A percentile compares a stretch with the other conserved stretches of the same genome.
These are phyloP conservation scores for Hyposoter dolosus DNA, from an alignment of 2,888 invertebrate genomes.

Conservation along the genomic window DNA sequence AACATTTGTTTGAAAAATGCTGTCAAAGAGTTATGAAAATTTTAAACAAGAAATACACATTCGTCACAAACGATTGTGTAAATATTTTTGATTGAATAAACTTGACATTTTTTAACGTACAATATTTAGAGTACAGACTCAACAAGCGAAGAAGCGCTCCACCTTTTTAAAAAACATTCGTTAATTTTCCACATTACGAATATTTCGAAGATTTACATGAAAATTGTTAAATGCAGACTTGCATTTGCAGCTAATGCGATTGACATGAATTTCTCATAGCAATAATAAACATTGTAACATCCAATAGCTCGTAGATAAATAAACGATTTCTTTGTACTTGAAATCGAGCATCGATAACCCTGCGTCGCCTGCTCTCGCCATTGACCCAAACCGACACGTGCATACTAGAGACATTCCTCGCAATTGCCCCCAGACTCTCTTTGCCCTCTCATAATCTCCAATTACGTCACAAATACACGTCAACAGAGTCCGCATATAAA, in stretches of 20 bases:
- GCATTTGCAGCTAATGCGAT: not conserved
- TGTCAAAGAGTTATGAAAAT: not conserved
- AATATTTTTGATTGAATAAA: not conserved
- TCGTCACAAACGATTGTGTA: not conserved
- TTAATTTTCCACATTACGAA: too few relatives aligned
- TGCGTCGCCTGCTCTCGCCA: slow-evolving; percentile 48
- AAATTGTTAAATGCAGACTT: not conserved
- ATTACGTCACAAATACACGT: slow-evolving; percentile 42
- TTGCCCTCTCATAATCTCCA: slow-evolving; percentile 36
- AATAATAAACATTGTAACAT: slow-evolving; percentile 25
- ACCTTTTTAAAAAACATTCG: too few relatives aligned
- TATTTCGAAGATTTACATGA: not conserved
- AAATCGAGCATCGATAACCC: slow-evolving; percentile 56
- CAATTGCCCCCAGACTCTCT: slow-evolving; percentile 45
- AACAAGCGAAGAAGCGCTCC: too few relatives aligned
- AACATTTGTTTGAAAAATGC: not conserved
- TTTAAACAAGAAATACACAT: not conserved
- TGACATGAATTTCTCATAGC: slow-evolving; percentile 36
- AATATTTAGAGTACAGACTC: too few relatives aligned
- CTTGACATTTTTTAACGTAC: too few relatives aligned
- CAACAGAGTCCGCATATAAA: not conserved
- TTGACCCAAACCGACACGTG: slow-evolving; percentile 64
- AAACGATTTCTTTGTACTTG: not conserved
- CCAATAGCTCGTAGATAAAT: not conserved
- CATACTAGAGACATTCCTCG: slow-evolving; percentile 49